Conservation (phyloP, 2,113 vertebrate species). For the Dendropsophus ebraccatus region DNA sequence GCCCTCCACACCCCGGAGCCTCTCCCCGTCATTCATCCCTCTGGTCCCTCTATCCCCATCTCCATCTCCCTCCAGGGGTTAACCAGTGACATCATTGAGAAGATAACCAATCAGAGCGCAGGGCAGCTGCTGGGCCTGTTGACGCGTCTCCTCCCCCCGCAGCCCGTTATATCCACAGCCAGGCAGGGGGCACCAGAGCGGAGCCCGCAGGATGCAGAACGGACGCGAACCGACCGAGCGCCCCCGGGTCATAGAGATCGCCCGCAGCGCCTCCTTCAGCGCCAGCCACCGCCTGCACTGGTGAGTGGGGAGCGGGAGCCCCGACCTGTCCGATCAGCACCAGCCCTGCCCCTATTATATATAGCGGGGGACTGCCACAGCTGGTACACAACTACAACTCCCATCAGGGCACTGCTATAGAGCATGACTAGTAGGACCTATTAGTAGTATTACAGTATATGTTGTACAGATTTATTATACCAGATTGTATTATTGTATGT, state of each 20-base stretch:
- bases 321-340: too few species aligned
- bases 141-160: too few species aligned
- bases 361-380: too few species aligned
- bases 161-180: not conserved
- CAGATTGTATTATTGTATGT: too few species aligned
- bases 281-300: conserved; percentile 89
- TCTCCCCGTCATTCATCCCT: too few species aligned
- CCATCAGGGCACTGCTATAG: too few species aligned
- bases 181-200: fast-evolving
- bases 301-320: conserved; percentile 62
- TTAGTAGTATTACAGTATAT: too few species aligned
- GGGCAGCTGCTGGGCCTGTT: not conserved
- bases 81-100: not conserved
- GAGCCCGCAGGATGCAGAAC: not conserved
- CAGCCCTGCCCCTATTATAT: too few species aligned
- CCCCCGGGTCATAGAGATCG: conserved; percentile 67
- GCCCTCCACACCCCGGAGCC: too few species aligned
- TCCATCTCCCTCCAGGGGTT: too few species aligned
- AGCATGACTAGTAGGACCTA: too few species aligned
- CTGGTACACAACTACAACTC: not conserved
- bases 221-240: not conserved
- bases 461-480: too few species aligned
- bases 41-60: not conserved
- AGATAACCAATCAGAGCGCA: conserved; percentile 4
- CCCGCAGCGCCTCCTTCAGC: conserved; percentile 82